phyloP scores from a whole-genome alignment of 1,140 invertebrate species.

The Halictus rubicundus region DNA sequence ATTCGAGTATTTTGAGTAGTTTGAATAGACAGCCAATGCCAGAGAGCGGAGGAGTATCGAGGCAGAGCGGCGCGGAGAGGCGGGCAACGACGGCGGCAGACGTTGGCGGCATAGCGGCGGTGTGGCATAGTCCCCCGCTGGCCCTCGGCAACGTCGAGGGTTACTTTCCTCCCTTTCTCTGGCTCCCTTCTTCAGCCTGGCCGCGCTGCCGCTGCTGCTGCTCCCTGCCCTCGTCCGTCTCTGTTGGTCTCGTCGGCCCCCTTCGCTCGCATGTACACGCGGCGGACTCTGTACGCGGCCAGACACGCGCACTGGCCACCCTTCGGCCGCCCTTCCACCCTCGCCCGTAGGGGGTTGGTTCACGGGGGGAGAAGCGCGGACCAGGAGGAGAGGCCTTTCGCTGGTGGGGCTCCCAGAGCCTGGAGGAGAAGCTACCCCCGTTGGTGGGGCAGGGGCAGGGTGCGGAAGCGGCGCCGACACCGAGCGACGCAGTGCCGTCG shows the following conservation, averaged over 20 bases:
- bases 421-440: slow-evolving; percentile 59
- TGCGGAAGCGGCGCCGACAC: slow-evolving; percentile 73
- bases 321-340: background rate
- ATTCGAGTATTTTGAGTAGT: slow-evolving; percentile 42
- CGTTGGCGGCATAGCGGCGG: slow-evolving; percentile 51
- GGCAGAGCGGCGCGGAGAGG: too few species aligned
- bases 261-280: slow-evolving; percentile 10
- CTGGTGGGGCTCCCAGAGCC: slow-evolving; percentile 19
- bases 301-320: slow-evolving; percentile 18
- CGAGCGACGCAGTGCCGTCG: slow-evolving; percentile 80
- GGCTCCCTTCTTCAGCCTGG: slow-evolving; percentile 50
- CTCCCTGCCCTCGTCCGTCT: slow-evolving; percentile 11
- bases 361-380: background rate
- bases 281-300: slow-evolving; percentile 24
- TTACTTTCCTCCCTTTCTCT: slow-evolving; percentile 72
- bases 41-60: background rate
- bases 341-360: background rate
- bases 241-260: background rate
- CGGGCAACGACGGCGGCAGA: slow-evolving; percentile 33
- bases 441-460: slow-evolving; percentile 65
- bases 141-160: slow-evolving; percentile 76
- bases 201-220: slow-evolving; percentile 53
- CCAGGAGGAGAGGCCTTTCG: slow-evolving; percentile 11
- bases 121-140: slow-evolving; percentile 61
- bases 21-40: slow-evolving; percentile 61